A percentile compares a stretch with the other conserved stretches of the same genome.
phyloP scores from a whole-genome alignment of 2,888 invertebrate genomes.

The Pardosa pseudoannulata region DNA sequence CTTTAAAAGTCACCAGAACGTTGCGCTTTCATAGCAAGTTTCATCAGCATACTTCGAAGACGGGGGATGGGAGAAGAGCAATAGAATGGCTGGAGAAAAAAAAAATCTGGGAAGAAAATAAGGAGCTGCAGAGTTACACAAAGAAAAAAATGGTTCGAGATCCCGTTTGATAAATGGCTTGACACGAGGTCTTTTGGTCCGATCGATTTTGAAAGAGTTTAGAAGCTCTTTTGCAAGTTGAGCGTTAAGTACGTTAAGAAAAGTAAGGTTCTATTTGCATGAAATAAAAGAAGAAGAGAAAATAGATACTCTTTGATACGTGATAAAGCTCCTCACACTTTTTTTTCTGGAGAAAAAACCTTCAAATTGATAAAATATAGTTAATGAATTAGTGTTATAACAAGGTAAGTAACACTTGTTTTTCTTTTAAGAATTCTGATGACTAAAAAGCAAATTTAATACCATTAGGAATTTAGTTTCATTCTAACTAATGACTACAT shows the following conservation, averaged over 20 bases:
- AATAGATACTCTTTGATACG: no score
- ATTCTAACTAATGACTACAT: no score
- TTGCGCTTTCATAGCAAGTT: background rate
- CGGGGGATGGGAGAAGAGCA: background rate
- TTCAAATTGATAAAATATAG: no score
- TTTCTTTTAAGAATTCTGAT: no score
- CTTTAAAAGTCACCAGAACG: conserved; percentile 43
- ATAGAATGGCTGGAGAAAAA: background rate
- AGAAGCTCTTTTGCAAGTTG: conserved; percentile 5
- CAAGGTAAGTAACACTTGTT: no score
- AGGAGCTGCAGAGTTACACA: conserved; percentile 17
- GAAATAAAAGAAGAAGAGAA: background rate
- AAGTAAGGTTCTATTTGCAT: background rate
- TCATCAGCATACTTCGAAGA: background rate
- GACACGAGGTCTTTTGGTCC: conserved; percentile 10
- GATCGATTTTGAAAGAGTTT: conserved; percentile 30
- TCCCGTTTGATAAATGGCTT: conserved; percentile 53
- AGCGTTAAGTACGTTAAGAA: background rate
- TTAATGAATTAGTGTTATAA: no score
- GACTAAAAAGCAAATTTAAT: no score
- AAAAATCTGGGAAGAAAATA: background rate
- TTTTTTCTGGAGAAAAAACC: no score
- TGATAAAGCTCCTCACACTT: no score
- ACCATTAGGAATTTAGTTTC: no score
- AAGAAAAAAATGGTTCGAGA: conserved; percentile 21